Evolutionary conservation across 2,888 invertebrate genomes (phyloP), one percentile per base, ranked within the genome.

Genomic region (Xanthorhoe spadicearia): DNA sequence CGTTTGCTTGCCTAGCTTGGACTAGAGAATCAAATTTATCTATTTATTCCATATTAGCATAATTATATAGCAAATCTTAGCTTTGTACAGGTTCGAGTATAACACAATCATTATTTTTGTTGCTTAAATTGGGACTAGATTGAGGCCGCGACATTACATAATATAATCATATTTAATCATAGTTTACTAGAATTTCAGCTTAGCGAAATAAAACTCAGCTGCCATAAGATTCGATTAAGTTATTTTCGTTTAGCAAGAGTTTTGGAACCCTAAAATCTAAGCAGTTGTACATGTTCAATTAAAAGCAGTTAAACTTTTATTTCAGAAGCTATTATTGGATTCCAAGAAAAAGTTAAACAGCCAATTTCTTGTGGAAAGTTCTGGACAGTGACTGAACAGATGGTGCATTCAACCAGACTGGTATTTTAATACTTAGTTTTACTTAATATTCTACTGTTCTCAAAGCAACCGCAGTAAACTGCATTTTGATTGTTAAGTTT

Each of bases 401-500:
- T 63, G 63, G 52, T 58, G 28, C 52, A 56, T 63, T 52, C 15
- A 59, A 62, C 59, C 62, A 61, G 52, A 38, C 59, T 23, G 52
- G 60, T 57, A 56, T 60, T 67, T 56, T 51, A 63, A 63, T 66
- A 51, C 51, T 52, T 9, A 55, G 63, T 67, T 63, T 59, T 23
- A 66, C 53, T 57, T 57, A 59, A 52, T 48, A 55, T 61, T 46
- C 59, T 38, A 54, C 54, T 50, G 48, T 55, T 38, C 35, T 56
- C 60, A 64, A 64, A 67, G 60, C 54, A 67, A 64, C 55, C 52
- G 46, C 66, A 61, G 56, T 61, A 52, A 67, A 55, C 63, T 67
- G 63, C 63, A 57, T 60, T 63, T 56, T 57, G 53, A 66, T 58
- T 59, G 54, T 55, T 60, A 35, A 46, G 55, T 59, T 66, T 35